Evolutionary conservation across 2,113 vertebrate genomes (phyloP), one percentile per base, ranked within the genome.

Genomic region (Cyanoramphus novaezelandiae): DNA sequence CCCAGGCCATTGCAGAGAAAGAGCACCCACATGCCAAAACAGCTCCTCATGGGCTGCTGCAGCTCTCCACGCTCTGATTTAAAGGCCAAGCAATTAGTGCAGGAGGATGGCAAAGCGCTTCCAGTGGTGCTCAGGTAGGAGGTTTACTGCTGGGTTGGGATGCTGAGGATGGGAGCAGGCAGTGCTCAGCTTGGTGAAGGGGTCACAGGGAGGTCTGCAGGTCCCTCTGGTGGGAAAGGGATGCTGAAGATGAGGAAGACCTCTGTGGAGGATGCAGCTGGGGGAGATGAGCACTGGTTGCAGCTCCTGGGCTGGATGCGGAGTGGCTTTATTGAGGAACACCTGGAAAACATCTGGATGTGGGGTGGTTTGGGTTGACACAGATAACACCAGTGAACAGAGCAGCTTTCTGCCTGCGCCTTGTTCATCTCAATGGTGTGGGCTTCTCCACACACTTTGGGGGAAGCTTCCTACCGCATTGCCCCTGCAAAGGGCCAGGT

Each of bases 21-120:
- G 33, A 49, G 88, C 88, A 94, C 79, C 89, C 89, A 89, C 85
- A 3, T 43, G 85, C 65, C 82, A 93, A 94, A 94, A 91, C 87
- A 68, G 81, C 44, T 93, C 91, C 93, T 87, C 0, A 5, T 79
- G 91, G 91, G 81, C 69, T 79, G 52, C 89, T 75, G 69, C 41
- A 69, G 81, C 84, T 44, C 37, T 55, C 76, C 84, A 14, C 10
- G 53, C 74, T 86, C 69, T 43, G 81, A 69, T 39, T 80, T 87
- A 93, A 76, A 94, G 86, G 93, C 86, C 86, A 76, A 81, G 64
- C 28, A 57, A 95, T 92, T 79, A 95, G 74, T 7, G 1, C 69
- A 18, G 57, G 57, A 33, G 55, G 69, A 69, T 25, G 74, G 57
- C 49, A 82, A 64, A 86, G 80, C 79, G 11, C 63, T 68, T 37